These are phyloP conservation scores for Sigmodon hispidus DNA, from an alignment of 2,113 vertebrate species.

Conservation along the genomic window DNA sequence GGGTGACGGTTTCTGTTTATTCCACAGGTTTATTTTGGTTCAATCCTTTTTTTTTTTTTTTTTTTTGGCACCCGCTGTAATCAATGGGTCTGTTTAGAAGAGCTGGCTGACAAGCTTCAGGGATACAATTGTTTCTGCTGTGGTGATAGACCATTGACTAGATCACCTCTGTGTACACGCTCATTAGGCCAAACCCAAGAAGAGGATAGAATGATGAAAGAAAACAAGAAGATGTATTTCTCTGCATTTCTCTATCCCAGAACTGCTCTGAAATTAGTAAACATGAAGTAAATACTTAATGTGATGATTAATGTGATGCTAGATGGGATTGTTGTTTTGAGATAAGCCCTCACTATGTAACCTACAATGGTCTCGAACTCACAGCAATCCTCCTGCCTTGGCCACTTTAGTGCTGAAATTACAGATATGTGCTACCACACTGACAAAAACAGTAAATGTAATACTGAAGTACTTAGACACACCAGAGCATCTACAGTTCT, in stretches of 20 bases:
- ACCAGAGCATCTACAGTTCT: background rate
- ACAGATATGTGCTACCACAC: background rate
- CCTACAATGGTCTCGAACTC: background rate
- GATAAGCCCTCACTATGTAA: background rate
- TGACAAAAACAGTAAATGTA: background rate
- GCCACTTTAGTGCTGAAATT: background rate
- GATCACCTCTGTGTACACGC: background rate
- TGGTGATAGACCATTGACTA: background rate
- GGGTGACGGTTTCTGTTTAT: conserved; percentile 51
- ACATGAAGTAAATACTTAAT: background rate
- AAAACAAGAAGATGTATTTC: background rate
- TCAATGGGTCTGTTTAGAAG: conserved; percentile 1
- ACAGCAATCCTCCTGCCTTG: background rate
- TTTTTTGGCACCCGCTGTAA: background rate
- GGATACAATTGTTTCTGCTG: background rate
- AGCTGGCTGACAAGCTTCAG: background rate
- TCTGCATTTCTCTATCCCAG: background rate
- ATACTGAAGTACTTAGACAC: background rate
- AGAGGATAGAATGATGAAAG: background rate
- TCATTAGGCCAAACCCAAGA: conserved; percentile 11
- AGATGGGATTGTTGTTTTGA: background rate
- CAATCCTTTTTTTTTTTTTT: background rate
- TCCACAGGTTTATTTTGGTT: conserved; percentile 45
- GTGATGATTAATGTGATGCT: background rate
- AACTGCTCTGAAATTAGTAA: background rate